phyloP scores from a whole-genome alignment of 2,888 invertebrate genomes.

The Nephrocerus scutellatus region DNA sequence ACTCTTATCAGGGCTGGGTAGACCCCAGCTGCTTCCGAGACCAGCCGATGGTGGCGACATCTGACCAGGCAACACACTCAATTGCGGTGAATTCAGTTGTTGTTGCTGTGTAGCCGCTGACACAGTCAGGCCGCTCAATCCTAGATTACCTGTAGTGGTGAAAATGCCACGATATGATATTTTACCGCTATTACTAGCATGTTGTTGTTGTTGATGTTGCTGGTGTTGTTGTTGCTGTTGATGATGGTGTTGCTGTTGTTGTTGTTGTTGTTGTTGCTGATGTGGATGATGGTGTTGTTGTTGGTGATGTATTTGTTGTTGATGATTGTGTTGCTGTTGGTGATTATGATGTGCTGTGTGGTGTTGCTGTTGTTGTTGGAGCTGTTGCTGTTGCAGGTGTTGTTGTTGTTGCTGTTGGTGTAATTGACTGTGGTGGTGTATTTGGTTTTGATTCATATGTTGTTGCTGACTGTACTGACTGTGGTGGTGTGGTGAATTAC shows the following conservation, averaged over 20 bases:
- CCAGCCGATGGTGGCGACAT: conserved; percentile 54
- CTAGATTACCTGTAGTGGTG: conserved; percentile 58
- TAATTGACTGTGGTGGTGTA: conserved; percentile 30
- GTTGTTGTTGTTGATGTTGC: conserved; percentile 47
- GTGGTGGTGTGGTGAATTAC: conserved; percentile 30
- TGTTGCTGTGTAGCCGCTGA: conserved; percentile 30
- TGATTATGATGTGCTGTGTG: conserved; percentile 35
- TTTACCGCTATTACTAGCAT: conserved; percentile 46
- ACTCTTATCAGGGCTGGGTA: conserved; percentile 62
- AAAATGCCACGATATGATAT: conserved; percentile 64
- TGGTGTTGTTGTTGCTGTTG: conserved; percentile 45
- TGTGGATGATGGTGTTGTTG: conserved; percentile 32
- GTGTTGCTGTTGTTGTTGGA: conserved; percentile 29
- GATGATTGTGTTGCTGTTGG: conserved; percentile 34
- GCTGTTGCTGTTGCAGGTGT: conserved; percentile 30
- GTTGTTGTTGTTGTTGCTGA: conserved; percentile 43
- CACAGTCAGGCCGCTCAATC: conserved; percentile 35
- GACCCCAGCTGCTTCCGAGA: conserved; percentile 64
- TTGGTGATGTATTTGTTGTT: conserved; percentile 28
- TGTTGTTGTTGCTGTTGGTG: conserved; percentile 37
- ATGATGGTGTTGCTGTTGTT: conserved; percentile 45
- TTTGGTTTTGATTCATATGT: conserved; percentile 22
- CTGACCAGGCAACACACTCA: conserved; percentile 44
- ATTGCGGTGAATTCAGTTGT: conserved; percentile 44
- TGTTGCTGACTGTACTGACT: conserved; percentile 31